Base-by-base conservation (phyloP, 2,113 vertebrate species). In the Callipepla californica region DNA sequence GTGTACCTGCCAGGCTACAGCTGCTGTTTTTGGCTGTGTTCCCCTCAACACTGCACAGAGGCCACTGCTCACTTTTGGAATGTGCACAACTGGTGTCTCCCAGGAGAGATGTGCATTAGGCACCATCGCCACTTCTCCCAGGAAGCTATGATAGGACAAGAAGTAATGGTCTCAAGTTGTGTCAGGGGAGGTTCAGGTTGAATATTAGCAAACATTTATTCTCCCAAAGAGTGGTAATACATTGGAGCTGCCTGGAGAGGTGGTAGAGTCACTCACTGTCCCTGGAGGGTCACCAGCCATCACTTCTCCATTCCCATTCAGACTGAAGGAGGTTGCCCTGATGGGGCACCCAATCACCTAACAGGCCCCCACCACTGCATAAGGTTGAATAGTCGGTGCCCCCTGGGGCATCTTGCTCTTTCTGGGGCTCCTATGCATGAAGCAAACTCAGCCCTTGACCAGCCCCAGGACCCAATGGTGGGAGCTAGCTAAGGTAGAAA, bases 371-470 rank as follows among this genome's bases (percentile, higher is more conserved):
- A 19, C 6, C 19, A n/a, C 21, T 59, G 32, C 34, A 53, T 2
- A 38, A 26, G 18, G 42, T 26, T 67, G 6, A 11, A 59, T 26
- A 70, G 38, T 11, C n/a, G 67, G 15, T 25, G 23, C 2, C 12
- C 55, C 57, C n/a, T 26, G 9, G 6, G 16, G 6, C 25, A 48
- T 14, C 13, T 13, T 67, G 51, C 2, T 19, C 8, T 3, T 23
- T 5, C 19, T 0, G 0, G 6, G 34, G 4, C 40, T 85, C 14
- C 66, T 1, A 2, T 12, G 28, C n/a, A 7, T 4, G 13, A 38
- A 13, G 59, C 28, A 5, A 51, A 2, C 4, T 7, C 8, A 4
- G 48, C 10, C 15, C 4, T 17, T 26, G 65, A 22, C 28, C 1
- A 25, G 21, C 6, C 30, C 7, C 32, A 84, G 65, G 8, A 16